Percentiles rank a stretch among this genome's conserved stretches.
Conservation (phyloP, 2,113 vertebrate species). For the Oxyruncus cristatus region DNA sequence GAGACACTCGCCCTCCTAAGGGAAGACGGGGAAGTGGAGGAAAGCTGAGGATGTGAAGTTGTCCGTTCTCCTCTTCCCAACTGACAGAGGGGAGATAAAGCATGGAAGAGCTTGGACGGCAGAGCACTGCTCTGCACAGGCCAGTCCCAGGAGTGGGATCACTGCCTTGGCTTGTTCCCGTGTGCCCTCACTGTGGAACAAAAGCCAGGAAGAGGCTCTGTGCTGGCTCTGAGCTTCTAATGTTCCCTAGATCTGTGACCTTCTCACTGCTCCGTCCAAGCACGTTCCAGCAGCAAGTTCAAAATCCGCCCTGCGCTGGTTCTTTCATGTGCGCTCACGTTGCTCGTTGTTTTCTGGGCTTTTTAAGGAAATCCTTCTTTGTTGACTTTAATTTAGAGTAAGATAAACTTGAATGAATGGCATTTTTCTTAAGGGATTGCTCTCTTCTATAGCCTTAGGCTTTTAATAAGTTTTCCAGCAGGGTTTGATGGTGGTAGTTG, state of each 20-base stretch:
- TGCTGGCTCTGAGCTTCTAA: fast-evolving
- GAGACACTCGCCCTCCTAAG: not conserved
- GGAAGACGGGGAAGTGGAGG: not conserved
- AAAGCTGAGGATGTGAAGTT: not conserved
- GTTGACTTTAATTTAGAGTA: not conserved
- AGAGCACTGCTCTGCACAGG: fast-evolving
- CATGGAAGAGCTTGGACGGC: fast-evolving
- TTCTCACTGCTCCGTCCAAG: not conserved
- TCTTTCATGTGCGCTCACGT: fast-evolving
- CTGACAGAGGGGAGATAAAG: fast-evolving
- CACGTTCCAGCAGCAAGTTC: not conserved
- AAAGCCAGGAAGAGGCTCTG: not conserved
- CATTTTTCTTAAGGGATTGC: not conserved
- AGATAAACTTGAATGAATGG: not conserved
- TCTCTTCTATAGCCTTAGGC: not conserved
- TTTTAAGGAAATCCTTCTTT: not conserved
- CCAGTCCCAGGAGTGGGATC: fast-evolving
- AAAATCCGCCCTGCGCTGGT: fast-evolving
- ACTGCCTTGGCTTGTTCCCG: not conserved
- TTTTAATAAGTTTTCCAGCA: not conserved
- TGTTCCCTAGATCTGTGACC: not conserved
- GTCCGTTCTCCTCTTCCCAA: not conserved
- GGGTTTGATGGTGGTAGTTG: not conserved
- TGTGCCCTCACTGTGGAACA: fast-evolving
- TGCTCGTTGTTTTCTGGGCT: not conserved